phyloP scores from a whole-genome alignment of 1,140 invertebrate genomes.

The Gryon sp. region DNA sequence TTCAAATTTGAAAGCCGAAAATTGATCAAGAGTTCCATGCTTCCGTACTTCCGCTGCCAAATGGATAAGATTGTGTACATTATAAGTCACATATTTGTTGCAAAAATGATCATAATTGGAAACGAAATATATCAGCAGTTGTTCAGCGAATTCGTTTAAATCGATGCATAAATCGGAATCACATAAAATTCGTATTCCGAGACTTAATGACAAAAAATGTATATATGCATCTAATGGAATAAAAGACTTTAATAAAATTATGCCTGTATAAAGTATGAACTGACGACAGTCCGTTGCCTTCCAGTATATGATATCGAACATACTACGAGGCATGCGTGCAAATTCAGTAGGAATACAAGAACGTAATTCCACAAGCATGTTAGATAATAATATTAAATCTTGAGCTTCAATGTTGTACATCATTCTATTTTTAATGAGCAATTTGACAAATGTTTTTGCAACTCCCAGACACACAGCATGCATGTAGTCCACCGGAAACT shows the following conservation, averaged over 20 bases:
- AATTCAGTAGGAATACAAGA: neutral
- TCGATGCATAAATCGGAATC: neutral
- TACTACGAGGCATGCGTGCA: neutral
- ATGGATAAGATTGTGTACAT: neutral
- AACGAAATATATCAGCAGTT: too few species aligned
- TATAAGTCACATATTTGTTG: neutral
- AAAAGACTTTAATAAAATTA: neutral
- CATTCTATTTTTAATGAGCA: neutral
- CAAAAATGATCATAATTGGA: too few species aligned
- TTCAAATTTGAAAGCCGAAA: neutral
- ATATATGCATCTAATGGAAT: neutral
- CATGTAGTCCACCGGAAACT: neutral
- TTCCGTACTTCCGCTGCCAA: neutral
- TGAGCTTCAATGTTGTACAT: neutral
- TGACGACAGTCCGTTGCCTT: neutral
- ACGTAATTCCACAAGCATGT: neutral
- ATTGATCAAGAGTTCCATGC: neutral
- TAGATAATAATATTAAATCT: slow-evolving; percentile 3
- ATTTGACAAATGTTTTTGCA: neutral
- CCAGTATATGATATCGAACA: neutral
- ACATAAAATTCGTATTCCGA: neutral
- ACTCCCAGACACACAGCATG: neutral
- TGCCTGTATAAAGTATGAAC: neutral
- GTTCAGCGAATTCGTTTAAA: neutral
- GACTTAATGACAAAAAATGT: neutral